Conservation (phyloP, 2,113 vertebrate genomes). For the Quiscalus mexicanus region DNA sequence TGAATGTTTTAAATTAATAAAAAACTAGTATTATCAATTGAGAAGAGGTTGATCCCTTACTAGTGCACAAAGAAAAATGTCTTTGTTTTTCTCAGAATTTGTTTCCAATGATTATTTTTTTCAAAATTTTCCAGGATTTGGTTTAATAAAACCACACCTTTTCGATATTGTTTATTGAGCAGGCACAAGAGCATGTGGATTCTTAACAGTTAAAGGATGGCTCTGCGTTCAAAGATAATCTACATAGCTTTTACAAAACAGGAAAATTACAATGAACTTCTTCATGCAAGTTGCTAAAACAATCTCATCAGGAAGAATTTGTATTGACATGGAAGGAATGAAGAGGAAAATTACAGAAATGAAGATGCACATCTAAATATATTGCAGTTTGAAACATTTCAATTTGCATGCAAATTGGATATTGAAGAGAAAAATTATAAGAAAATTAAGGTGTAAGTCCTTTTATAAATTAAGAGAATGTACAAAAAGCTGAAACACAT, state of each 20-base stretch:
- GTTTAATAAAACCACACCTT: not conserved
- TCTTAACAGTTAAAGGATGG: not conserved
- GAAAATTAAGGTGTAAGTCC: not conserved
- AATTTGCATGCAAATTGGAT: constrained; percentile 59
- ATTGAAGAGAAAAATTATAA: constrained; percentile 32
- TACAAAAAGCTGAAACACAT: not conserved
- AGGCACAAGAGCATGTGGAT: not conserved
- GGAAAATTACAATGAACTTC: not conserved
- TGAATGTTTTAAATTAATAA: not conserved
- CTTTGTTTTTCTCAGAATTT: not conserved
- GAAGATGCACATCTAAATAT: constrained; percentile 18
- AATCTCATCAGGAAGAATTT: constrained; percentile 20
- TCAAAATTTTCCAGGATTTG: not conserved
- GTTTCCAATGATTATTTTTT: not conserved
- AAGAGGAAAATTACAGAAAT: constrained; percentile 22
- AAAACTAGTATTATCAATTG: not conserved
- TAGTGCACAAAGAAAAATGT: not conserved
- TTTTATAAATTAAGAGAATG: not conserved
- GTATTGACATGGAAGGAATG: not conserved
- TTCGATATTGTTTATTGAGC: not conserved
- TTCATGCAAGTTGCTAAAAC: constrained; percentile 1
- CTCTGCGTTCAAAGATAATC: not conserved
- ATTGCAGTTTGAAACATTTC: constrained; percentile 2
- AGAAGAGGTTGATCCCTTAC: not conserved
- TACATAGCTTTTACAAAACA: constrained; percentile 8